Evolutionary conservation across 2,888 invertebrate genomes (phyloP).

Genomic region (Cordilura impudica): DNA sequence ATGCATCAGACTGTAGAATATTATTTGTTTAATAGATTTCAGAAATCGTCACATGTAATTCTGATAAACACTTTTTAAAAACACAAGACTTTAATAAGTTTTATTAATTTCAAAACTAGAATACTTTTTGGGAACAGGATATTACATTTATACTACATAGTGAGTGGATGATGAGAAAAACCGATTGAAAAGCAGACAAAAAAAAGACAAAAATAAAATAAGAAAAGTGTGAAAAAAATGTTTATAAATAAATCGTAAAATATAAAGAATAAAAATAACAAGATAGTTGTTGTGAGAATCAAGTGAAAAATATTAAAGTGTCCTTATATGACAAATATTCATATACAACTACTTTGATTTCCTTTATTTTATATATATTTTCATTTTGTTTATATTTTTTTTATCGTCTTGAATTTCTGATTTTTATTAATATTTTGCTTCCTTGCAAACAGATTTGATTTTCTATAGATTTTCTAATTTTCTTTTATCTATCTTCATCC

Average conservation of each 20-base stretch:
- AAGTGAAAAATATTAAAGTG: neutral
- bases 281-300: neutral
- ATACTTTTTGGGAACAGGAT: neutral
- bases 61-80: too few relatives aligned
- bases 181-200: neutral
- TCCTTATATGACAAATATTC: slow-evolving; percentile 10
- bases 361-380: slow-evolving; percentile 3
- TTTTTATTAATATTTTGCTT: neutral
- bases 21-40: too few relatives aligned
- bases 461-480: slow-evolving; percentile 23
- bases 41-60: too few relatives aligned
- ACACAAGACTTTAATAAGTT: too few relatives aligned
- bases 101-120: neutral
- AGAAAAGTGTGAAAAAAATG: slow-evolving; percentile 15
- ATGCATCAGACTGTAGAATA: too few relatives aligned
- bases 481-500: slow-evolving; percentile 17
- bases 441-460: slow-evolving; percentile 23
- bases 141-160: neutral
- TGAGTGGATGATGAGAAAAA: neutral
- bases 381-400: neutral
- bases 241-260: slow-evolving; percentile 16
- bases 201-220: neutral
- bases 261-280: slow-evolving; percentile 5
- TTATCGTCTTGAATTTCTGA: neutral
- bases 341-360: slow-evolving; percentile 6